phyloP scores from a whole-genome alignment of 1,140 invertebrate genomes.

The Diorhabda elongata region DNA sequence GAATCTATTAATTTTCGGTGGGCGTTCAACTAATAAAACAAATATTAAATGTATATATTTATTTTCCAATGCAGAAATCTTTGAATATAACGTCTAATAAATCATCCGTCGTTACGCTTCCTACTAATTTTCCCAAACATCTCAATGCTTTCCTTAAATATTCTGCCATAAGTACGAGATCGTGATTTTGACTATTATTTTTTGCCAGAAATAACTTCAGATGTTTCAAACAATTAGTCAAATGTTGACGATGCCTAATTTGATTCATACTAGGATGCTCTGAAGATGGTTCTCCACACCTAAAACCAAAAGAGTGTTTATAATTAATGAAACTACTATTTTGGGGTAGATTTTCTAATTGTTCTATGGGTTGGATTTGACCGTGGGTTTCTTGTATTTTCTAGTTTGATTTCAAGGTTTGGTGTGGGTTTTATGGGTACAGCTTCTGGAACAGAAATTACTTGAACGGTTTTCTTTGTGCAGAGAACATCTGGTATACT shows the following conservation, averaged over 20 bases:
- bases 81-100: constrained; percentile 80
- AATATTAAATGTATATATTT: constrained; percentile 38
- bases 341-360: neutral
- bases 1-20: no score
- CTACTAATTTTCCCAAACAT: constrained; percentile 72
- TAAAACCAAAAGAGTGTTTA: constrained; percentile 43
- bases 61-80: constrained; percentile 87
- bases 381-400: no score
- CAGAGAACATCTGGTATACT: no score
- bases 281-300: constrained; percentile 59
- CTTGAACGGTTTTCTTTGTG: no score
- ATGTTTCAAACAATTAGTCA: constrained; percentile 53
- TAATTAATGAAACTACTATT: neutral
- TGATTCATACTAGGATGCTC: constrained; percentile 64
- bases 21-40: no score
- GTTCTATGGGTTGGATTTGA: no score
- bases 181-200: constrained; percentile 45
- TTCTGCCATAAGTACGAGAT: constrained; percentile 67
- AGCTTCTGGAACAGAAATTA: no score
- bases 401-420: no score
- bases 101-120: constrained; percentile 70
- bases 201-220: constrained; percentile 52
- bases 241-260: constrained; percentile 58
- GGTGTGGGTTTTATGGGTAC: no score
- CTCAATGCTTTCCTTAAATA: constrained; percentile 61